A percentile compares a stretch with the other conserved stretches of the same genome.
Conservation (phyloP, 2,797 vertebrate genomes). For the Dromococcyx pavoninus region DNA sequence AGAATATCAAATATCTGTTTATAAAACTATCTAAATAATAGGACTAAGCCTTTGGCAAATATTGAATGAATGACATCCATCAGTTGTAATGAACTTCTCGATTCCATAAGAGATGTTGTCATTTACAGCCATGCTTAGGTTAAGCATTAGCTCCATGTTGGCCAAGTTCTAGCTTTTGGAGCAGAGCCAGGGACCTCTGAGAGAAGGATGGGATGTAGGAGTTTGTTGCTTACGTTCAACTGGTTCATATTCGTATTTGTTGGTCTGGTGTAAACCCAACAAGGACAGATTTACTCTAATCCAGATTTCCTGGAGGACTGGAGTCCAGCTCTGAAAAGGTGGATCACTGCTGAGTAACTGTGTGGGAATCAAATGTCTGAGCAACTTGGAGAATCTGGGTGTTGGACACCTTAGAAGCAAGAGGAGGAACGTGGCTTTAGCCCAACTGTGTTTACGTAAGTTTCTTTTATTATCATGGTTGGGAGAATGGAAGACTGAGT, state of each 20-base stretch:
- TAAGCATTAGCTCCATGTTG: background rate
- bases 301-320: background rate
- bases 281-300: background rate
- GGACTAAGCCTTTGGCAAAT: constrained; percentile 16
- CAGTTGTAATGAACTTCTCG: background rate
- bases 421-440: background rate
- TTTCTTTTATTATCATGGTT: background rate
- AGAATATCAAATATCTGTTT: background rate
- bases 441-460: background rate
- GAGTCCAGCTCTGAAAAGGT: background rate
- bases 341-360: background rate
- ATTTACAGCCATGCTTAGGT: rapidly evolving
- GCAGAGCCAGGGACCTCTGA: background rate
- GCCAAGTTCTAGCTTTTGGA: background rate
- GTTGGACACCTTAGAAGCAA: background rate
- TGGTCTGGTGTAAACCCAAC: background rate
- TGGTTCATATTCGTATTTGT: background rate
- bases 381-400: background rate
- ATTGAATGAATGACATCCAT: background rate
- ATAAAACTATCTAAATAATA: background rate
- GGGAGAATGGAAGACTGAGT: background rate
- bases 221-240: rapidly evolving
- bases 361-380: background rate
- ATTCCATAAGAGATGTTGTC: background rate
- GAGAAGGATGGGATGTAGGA: background rate